Evolutionary conservation across 1,140 invertebrate genomes (phyloP).

Genomic region (Drosophila orosa): DNA sequence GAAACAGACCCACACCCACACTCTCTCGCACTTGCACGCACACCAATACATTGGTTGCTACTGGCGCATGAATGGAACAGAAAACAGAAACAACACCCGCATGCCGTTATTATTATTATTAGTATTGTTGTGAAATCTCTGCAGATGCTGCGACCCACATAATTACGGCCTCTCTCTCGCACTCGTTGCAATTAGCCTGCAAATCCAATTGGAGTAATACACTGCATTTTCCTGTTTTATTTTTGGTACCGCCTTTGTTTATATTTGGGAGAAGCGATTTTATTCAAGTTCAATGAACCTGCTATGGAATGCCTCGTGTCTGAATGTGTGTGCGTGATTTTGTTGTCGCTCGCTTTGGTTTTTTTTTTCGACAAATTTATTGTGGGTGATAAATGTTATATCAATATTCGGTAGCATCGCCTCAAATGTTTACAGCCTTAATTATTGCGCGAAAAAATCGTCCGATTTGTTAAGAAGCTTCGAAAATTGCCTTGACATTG

Average conservation of each 20-base stretch:
- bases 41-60: constrained; percentile 11
- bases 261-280: constrained; percentile 49
- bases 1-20: constrained; percentile 42
- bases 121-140: constrained; percentile 58
- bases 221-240: constrained; percentile 46
- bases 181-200: constrained; percentile 20
- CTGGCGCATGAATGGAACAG: constrained; percentile 59
- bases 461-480: constrained; percentile 25
- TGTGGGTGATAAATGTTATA: constrained; percentile 36
- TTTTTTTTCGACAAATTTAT: constrained; percentile 33
- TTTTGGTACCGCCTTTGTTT: constrained; percentile 55
- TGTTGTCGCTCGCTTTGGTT: constrained; percentile 21
- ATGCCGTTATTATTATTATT: constrained; percentile 51
- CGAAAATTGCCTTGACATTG: constrained; percentile 75
- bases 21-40: constrained; percentile 18
- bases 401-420: constrained; percentile 42
- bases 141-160: constrained; percentile 68
- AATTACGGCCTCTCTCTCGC: constrained; percentile 18
- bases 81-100: constrained; percentile 49
- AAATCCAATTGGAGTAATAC: constrained; percentile 20
- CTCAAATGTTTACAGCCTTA: constrained; percentile 43
- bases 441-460: constrained; percentile 30
- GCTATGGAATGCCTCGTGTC: constrained; percentile 41
- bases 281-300: constrained; percentile 72
- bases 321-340: constrained; percentile 20